Base-by-base conservation (phyloP, 2,888 invertebrate species). In the Mylabris sibirica region DNA sequence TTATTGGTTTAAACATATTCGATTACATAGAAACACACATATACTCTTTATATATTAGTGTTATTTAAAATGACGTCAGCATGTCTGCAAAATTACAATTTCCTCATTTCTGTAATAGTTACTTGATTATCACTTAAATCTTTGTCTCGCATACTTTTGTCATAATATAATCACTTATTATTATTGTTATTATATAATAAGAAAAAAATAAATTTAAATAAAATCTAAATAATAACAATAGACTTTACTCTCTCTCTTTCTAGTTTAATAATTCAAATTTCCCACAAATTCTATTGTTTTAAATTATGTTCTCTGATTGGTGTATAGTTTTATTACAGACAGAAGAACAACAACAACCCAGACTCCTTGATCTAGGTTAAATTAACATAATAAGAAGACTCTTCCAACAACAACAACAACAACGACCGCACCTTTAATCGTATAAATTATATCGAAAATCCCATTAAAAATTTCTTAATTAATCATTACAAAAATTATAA, bases 301-400 rank as follows among this genome's bases (percentile, higher is more conserved):
- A 6, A 22, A 53, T 53, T 53, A 53, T 53, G 0, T 9, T 20
- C 11, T 22, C 49, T 53, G 20, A 53, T 53, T 53, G 49, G 22
- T 11, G 49, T 53, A n/a, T n/a, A 6, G 9, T 20, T 20, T 53
- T 41, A 14, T 9, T 6, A 14, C 3, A 44, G n/a, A 44, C 44
- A 44, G 44, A 44, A 17, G 44, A 44, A 38, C 6, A 38, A 38
- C 12, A 44, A 53, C 20, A 53, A 53, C 22, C 49, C 49, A 53
- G 49, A 53, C 49, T 53, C 22, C 49, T 53, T 53, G 49, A 53
- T 53, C 49, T 53, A 53, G 49, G 49, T 53, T 53, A 53, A 53
- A 53, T 53, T 53, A 53, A 53, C 49, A 53, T 53, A 53, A 22
- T 20, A 53, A 53, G 49, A 53, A 8, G 49, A 53, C 49, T 53